phyloP scores from a whole-genome alignment of 1,140 invertebrate genomes.

The Leucophenga varia region DNA sequence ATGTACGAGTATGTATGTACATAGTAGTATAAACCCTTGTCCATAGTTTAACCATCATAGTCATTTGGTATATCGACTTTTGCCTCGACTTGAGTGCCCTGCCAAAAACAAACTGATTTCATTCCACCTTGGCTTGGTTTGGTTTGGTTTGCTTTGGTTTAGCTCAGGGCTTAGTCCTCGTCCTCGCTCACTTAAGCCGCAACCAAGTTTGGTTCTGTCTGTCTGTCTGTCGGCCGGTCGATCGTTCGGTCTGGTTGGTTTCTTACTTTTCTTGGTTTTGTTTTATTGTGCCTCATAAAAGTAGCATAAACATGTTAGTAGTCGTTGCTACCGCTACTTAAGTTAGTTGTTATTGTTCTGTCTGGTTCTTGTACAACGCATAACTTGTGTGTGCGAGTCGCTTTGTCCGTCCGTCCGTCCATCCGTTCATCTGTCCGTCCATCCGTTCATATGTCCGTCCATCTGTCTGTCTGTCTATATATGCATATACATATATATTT shows the following conservation, averaged over 20 bases:
- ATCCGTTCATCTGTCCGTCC: background rate
- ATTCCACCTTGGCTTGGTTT: constrained; percentile 21
- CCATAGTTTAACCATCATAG: too few relatives aligned
- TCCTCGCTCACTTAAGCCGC: too few relatives aligned
- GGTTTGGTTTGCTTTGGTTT: constrained; percentile 33
- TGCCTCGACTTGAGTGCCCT: background rate
- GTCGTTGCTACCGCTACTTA: constrained; percentile 52
- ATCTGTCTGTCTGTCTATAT: background rate
- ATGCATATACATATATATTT: too few relatives aligned
- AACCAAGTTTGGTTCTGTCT: too few relatives aligned
- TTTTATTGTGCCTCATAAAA: constrained; percentile 52
- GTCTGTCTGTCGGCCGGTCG: constrained; percentile 14
- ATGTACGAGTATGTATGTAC: background rate
- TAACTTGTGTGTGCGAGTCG: background rate
- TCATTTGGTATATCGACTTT: too few relatives aligned
- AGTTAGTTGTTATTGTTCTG: constrained; percentile 33
- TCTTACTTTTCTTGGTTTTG: too few relatives aligned
- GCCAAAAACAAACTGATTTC: too few relatives aligned
- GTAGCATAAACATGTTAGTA: constrained; percentile 54
- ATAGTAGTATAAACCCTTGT: too few relatives aligned
- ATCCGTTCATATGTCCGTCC: background rate
- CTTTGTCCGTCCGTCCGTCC: background rate
- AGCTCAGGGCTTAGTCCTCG: too few relatives aligned
- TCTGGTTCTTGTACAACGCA: constrained; percentile 2
- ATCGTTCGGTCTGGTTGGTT: constrained; percentile 29